Evolutionary conservation across 2,797 vertebrate genomes (phyloP), one percentile per base, ranked within the genome.

Genomic region (Sebastes reedi): DNA sequence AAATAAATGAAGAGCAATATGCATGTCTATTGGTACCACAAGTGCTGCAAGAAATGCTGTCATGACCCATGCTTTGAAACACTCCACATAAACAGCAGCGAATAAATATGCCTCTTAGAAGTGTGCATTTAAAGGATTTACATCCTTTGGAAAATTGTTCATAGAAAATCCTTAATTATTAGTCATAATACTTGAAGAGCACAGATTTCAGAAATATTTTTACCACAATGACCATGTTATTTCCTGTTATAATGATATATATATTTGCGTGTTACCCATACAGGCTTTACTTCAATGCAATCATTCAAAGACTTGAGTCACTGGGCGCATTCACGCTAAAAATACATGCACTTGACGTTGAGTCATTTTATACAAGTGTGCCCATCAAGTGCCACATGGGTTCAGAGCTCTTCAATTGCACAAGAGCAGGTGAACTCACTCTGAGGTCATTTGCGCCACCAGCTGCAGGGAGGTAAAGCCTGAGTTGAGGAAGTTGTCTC

Each of bases 381-480:
- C 82, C 61, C 58, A 75, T 91, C 77, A 69, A 90, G 79, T 75
- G 67, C 67, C 62, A 75, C 66, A 80, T 86, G 77, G 42, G 30
- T 67, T 74, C 59, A 52, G 54, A 86, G 58, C 20, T 70, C 6
- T 22, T 67, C 29, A 76, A 73, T 71, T 86, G 42, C 72, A 81
- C 50, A 74, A 1, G 3, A 83, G 77, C 73, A 77, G 76, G 68
- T 69, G 67, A 93, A 98, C 98, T 97, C 96, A 99, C 98, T 99
- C 98, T 27, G 97, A 97, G 6, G 98, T 99, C 96, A 99, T 99
- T 93, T 99, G 98, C 81, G 97, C 95, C 81, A 99, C 97, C 78
- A 99, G 96, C 92, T 98, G 97, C 85, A 99, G 96, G 82, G 98
- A 99, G 81, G 97, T 99, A 95, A 99, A 99, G 93, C 98, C 98